phyloP scores from a whole-genome alignment of 1,140 invertebrate species.

The Atta colombica region DNA sequence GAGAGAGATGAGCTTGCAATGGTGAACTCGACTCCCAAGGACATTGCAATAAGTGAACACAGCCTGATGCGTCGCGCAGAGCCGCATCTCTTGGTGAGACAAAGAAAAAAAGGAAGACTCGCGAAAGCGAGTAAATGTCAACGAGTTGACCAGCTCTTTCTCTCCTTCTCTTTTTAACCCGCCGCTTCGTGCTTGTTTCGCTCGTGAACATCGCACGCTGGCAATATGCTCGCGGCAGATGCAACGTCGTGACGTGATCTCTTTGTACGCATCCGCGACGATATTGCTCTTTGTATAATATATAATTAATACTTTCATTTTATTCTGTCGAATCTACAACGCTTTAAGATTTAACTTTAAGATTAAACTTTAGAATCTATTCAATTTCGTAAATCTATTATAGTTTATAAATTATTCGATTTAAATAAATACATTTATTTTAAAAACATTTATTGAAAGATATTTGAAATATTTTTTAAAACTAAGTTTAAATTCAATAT shows the following conservation, averaged over 20 bases:
- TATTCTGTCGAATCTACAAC: neutral
- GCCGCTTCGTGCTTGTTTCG: neutral
- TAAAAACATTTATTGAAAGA: neutral
- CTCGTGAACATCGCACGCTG: neutral
- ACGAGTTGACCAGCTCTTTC: constrained; percentile 25
- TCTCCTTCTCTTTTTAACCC: constrained; percentile 1
- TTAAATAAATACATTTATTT: neutral
- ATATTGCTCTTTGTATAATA: neutral
- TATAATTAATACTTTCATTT: neutral
- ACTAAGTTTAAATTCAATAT: neutral
- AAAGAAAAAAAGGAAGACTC: constrained; percentile 38
- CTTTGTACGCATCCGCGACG: neutral
- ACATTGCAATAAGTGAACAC: constrained; percentile 47
- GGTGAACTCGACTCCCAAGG: neutral
- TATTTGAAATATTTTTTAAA: neutral
- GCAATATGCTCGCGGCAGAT: constrained; percentile 67
- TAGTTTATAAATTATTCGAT: neutral
- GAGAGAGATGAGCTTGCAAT: constrained; percentile 3
- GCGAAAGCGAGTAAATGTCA: constrained; percentile 72
- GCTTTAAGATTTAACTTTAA: neutral
- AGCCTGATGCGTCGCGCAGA: constrained; percentile 33
- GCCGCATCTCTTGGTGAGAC: neutral
- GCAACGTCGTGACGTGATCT: constrained; percentile 9
- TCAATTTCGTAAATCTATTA: neutral
- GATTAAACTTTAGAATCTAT: neutral